A percentile compares a stretch with the other conserved stretches of the same genome.
Conservation (phyloP, 2,797 vertebrate genomes). For the Anas capensis region DNA sequence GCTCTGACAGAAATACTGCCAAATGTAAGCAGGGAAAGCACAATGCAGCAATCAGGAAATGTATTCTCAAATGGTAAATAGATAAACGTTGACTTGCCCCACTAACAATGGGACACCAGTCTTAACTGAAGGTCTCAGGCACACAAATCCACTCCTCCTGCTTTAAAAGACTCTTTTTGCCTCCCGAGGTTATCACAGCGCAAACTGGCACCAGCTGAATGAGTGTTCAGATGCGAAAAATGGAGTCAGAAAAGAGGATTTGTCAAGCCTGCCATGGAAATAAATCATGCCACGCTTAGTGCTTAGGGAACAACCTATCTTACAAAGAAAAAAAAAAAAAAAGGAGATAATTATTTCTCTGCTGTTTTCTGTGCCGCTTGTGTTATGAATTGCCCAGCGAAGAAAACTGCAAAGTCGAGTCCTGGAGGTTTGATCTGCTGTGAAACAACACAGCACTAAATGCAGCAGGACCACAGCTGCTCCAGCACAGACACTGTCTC, state of each 20-base stretch:
- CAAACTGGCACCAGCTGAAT: not conserved
- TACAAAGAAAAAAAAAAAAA: not conserved
- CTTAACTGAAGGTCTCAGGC: not conserved
- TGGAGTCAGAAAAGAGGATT: not conserved
- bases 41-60: not conserved
- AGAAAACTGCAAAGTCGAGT: not conserved
- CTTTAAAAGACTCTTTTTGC: not conserved
- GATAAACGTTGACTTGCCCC: not conserved
- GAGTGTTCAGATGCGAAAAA: not conserved
- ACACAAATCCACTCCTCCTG: not conserved
- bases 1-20: not conserved
- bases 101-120: not conserved
- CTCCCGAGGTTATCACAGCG: not conserved
- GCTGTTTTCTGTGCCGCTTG: not conserved
- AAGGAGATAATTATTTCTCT: not conserved
- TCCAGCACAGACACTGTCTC: not conserved
- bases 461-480: not conserved
- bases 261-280: not conserved
- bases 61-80: not conserved
- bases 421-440: not conserved
- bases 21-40: not conserved
- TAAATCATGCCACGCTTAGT: not conserved
- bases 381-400: rapidly evolving
- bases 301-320: not conserved
- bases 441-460: not conserved